These are phyloP conservation scores for Xenopus petersii DNA, from an alignment of 2,797 vertebrate species.

Conservation along the genomic window DNA sequence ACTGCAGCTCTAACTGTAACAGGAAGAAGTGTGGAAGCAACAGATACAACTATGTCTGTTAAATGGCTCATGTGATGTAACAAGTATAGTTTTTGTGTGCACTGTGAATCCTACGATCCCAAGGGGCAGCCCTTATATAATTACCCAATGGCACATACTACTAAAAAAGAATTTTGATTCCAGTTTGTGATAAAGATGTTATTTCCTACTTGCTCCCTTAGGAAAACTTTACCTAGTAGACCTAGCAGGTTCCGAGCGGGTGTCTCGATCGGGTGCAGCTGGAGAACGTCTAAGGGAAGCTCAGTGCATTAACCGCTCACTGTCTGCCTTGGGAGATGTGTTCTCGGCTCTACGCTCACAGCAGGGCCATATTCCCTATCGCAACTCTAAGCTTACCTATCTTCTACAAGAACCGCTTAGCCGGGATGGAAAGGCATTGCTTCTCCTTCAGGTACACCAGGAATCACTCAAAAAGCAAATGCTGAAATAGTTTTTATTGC, in stretches of 20 bases:
- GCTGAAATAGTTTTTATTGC: no score
- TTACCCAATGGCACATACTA: no score
- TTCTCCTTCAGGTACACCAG: conserved; percentile 91
- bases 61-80: no score
- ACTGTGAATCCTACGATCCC: no score
- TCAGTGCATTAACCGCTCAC: conserved; percentile 93
- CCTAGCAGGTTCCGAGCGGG: conserved; percentile 90
- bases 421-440: conserved; percentile 94
- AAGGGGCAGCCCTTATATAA: no score
- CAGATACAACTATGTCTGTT: no score
- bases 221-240: conserved; percentile 95
- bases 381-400: conserved; percentile 96
- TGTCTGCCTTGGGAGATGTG: conserved; percentile 88
- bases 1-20: no score
- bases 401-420: conserved; percentile 93
- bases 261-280: conserved; percentile 87
- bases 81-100: no score
- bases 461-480: not conserved
- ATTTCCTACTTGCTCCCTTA: conserved; percentile 44
- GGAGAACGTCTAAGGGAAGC: conserved; percentile 88
- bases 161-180: no score
- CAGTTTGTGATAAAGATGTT: not conserved
- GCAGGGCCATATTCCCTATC: conserved; percentile 89
- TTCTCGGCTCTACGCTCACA: conserved; percentile 86
- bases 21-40: no score